phyloP scores from a whole-genome alignment of 2,888 invertebrate genomes.

The Gymnoscelis rufifasciata region DNA sequence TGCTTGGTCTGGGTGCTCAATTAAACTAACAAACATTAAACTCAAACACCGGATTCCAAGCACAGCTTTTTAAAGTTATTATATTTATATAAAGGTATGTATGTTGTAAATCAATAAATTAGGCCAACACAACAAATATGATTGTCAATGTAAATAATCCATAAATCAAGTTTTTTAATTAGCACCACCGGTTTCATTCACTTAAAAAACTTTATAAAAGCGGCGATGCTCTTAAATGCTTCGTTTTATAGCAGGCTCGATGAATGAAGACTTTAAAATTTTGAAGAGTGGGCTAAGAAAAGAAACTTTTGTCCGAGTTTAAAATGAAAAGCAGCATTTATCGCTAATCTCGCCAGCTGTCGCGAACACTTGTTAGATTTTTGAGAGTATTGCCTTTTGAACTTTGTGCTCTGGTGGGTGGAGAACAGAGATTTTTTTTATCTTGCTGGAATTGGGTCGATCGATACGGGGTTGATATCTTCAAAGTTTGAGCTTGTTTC shows the following conservation, averaged over 20 bases:
- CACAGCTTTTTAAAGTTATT: no score
- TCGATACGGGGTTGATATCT: neutral
- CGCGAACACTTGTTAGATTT: slow-evolving; percentile 38
- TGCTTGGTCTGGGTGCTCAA: no score
- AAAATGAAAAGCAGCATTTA: slow-evolving; percentile 44
- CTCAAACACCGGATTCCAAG: no score
- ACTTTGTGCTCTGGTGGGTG: slow-evolving; percentile 18
- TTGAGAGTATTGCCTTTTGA: neutral
- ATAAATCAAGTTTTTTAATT: neutral
- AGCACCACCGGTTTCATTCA: neutral
- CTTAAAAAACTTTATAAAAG: slow-evolving; percentile 3
- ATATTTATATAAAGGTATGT: no score
- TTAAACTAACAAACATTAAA: no score
- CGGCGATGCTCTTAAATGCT: slow-evolving; percentile 4
- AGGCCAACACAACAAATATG: no score
- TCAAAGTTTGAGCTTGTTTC: neutral
- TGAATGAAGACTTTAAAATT: slow-evolving; percentile 29
- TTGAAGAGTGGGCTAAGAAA: slow-evolving; percentile 25
- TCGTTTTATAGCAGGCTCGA: slow-evolving; percentile 11
- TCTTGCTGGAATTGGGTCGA: neutral
- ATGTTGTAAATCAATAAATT: no score
- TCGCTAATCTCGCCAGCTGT: slow-evolving; percentile 44
- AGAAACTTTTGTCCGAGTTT: slow-evolving; percentile 34
- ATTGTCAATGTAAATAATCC: no score
- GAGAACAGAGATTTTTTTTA: slow-evolving; percentile 11